Base-by-base conservation (phyloP, 23 tunicate species). In the Ascidia mentula region DNA sequence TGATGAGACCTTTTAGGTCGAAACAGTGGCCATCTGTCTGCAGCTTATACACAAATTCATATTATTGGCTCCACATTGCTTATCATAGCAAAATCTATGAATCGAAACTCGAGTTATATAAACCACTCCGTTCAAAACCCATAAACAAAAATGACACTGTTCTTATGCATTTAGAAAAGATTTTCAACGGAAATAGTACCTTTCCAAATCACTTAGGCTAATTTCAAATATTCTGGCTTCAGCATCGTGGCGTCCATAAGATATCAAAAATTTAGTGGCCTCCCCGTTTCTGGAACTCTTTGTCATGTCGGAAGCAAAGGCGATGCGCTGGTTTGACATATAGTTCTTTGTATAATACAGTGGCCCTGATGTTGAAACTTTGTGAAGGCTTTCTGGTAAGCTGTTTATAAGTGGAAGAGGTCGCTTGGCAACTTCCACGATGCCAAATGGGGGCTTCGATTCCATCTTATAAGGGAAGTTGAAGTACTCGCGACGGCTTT, bases 231-330 rank as follows among this genome's bases (percentile, higher is more conserved):
- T 20, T 28, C 65, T 53, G 65, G 65, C 65, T 9, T 53, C 28
- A 28, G 65, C 65, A 28, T 53, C 65, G 13, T 53, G 22, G 2
- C 65, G 65, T 53, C 65, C 65, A 9, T 53, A 53, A 53, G 12
- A 20, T 53, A 53, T 53, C 65, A 53, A 20, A 3, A 53, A 28
- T 53, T 53, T 53, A 3, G 22, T 9, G 28, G 24, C 24, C 28
- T 9, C 24, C 12, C 13, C 65, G 24, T 53, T 9, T n/a, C n/a
- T n/a, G 1, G 28, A 3, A 53, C 28, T 5, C 12, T 20, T 28
- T 3, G 65, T 53, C 22, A 53, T 53, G 65, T 53, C 65, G 13
- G 65, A 53, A 53, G 65, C 65, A 53, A 53, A 53, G 65, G 65
- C 65, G 13, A 53, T 53, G 13, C 65, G 65, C 24, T 53, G 65